Evolutionary conservation across 2,797 vertebrate genomes (phyloP).

Genomic region (Rhynchotus rufescens): DNA sequence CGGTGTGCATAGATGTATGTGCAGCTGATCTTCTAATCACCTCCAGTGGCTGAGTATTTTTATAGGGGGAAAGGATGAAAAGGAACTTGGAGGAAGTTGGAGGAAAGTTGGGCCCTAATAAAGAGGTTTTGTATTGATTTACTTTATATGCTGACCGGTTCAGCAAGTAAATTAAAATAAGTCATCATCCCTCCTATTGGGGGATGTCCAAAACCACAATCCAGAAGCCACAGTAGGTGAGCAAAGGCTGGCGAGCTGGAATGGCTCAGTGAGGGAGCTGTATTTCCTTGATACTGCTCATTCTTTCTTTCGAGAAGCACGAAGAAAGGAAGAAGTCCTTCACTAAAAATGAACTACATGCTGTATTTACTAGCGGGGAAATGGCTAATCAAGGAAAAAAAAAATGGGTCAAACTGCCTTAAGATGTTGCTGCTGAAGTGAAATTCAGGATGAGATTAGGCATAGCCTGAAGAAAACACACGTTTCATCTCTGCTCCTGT

Average conservation of each 20-base stretch:
- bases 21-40: background rate
- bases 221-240: background rate
- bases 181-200: background rate
- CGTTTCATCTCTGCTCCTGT: background rate
- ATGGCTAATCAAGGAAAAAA: background rate
- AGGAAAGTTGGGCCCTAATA: background rate
- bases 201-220: background rate
- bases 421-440: background rate
- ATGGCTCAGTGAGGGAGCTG: background rate
- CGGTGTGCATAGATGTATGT: background rate
- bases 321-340: background rate
- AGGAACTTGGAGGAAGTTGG: background rate
- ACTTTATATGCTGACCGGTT: background rate
- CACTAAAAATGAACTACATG: background rate
- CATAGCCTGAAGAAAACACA: background rate
- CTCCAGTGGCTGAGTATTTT: background rate
- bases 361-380: background rate
- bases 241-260: background rate
- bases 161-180: background rate
- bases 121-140: background rate
- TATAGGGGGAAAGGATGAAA: background rate
- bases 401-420: background rate
- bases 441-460: conserved; percentile 8
- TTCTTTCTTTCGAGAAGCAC: background rate
- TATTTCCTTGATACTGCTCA: background rate